A percentile compares a stretch with the other conserved stretches of the same genome.
Conservation (phyloP, 2,113 vertebrate genomes). For the Lampris incognitus region DNA sequence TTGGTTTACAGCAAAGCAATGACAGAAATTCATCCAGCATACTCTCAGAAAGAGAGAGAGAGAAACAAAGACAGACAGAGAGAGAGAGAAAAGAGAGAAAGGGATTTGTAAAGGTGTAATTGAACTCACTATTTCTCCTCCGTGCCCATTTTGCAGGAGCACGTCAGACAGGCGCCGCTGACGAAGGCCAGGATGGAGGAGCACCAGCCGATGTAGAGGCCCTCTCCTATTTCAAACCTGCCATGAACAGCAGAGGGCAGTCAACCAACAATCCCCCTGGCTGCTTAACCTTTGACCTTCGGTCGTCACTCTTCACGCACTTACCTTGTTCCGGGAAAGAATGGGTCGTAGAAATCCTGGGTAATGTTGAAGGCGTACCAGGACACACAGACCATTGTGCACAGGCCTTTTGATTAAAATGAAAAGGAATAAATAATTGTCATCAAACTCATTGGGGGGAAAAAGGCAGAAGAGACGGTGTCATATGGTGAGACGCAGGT, state of each 20-base stretch:
- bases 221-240: conserved; percentile 91
- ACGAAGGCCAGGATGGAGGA: conserved; percentile 85
- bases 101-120: not conserved
- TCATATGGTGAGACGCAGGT: not conserved
- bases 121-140: conserved; percentile 77
- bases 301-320: conserved; percentile 21
- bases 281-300: not conserved
- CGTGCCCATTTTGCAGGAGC: conserved; percentile 72
- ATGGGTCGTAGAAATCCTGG: conserved; percentile 87
- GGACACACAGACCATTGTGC: conserved; percentile 88
- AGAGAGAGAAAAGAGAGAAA: not conserved
- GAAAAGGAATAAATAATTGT: not conserved
- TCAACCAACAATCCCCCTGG: not conserved
- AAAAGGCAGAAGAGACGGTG: not conserved
- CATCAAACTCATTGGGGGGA: conserved; percentile 7
- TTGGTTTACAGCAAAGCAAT: no score
- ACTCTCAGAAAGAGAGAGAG: not conserved
- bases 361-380: conserved; percentile 94
- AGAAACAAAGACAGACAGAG: no score
- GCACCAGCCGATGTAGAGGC: conserved; percentile 91
- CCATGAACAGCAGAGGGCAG: conserved; percentile 33
- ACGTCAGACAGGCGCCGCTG: conserved; percentile 84
- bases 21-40: no score
- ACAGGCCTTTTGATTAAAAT: conserved; percentile 78
- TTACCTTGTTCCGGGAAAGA: conserved; percentile 86